phyloP scores from a whole-genome alignment of 2,113 vertebrate genomes.

The Narcine bancroftii region DNA sequence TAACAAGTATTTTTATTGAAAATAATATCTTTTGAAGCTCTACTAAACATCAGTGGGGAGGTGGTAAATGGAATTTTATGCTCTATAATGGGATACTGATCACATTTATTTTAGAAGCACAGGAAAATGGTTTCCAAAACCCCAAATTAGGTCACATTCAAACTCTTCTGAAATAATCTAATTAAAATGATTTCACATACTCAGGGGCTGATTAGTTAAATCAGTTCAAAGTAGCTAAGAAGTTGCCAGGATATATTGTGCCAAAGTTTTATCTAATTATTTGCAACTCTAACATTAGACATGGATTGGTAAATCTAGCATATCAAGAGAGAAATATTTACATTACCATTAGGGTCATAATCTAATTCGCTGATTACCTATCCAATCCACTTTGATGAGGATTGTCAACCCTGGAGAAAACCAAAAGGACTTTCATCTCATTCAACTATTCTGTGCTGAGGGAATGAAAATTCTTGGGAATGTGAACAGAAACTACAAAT shows the following conservation, averaged over 20 bases:
- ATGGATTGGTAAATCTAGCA: not conserved
- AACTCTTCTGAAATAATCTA: not conserved
- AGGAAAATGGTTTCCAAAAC: not conserved
- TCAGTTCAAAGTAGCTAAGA: not conserved
- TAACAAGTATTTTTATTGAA: not conserved
- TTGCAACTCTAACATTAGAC: not conserved
- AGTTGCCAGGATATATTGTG: not conserved
- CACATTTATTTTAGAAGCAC: not conserved
- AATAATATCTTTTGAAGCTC: not conserved
- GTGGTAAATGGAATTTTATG: not conserved
- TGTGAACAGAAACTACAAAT: not conserved
- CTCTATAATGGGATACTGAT: not conserved
- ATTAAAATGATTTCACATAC: constrained; percentile 3
- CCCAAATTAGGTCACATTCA: constrained; percentile 1
- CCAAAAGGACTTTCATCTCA: not conserved
- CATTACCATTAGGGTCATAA: not conserved
- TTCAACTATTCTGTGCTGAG: not conserved
- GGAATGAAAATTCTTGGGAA: not conserved
- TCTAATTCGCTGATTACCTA: not conserved
- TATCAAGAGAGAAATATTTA: not conserved
- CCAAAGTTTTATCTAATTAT: constrained; percentile 6
- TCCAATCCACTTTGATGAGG: too few species aligned
- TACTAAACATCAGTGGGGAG: not conserved
- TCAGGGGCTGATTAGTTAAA: not conserved
- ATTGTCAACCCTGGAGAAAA: too few species aligned